A percentile compares a stretch with the other conserved stretches of the same genome.
These are phyloP conservation scores for Hyposoter dolosus DNA, from an alignment of 2,888 invertebrate genomes.

Conservation along the genomic window DNA sequence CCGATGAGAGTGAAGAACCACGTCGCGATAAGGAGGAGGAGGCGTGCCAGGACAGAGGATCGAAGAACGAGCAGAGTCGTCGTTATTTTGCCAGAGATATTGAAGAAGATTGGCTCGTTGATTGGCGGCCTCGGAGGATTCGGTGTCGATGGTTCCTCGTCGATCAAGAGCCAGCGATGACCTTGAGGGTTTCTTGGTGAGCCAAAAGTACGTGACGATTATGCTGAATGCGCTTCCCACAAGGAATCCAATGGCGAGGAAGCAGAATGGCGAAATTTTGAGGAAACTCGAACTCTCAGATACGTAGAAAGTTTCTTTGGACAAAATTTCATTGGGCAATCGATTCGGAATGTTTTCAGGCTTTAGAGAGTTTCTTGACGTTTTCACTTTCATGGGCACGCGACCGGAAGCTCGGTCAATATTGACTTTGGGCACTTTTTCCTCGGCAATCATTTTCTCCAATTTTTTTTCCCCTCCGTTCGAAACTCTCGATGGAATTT, in stretches of 20 bases:
- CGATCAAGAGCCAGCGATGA: conserved; percentile 67
- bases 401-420: conserved; percentile 31
- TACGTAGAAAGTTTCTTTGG: background rate
- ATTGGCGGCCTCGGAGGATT: conserved; percentile 26
- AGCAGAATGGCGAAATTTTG: conserved; percentile 74
- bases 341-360: conserved; percentile 14
- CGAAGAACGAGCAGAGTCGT: conserved; percentile 59
- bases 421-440: background rate
- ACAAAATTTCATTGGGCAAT: background rate
- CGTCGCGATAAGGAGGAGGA: conserved; percentile 82
- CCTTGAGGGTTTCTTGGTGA: conserved; percentile 71
- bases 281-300: conserved; percentile 46
- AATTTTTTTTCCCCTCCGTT: conserved; percentile 50
- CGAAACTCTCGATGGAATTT: conserved; percentile 14
- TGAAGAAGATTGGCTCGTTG: conserved; percentile 77
- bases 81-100: conserved; percentile 70
- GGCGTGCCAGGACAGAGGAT: conserved; percentile 80
- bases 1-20: conserved; percentile 75
- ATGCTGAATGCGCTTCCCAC: conserved; percentile 76
- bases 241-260: conserved; percentile 78
- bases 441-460: conserved; percentile 60
- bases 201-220: conserved; percentile 77
- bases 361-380: conserved; percentile 47
- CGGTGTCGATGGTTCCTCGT: background rate
- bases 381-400: conserved; percentile 44